These are phyloP conservation scores for Prunella himalayana DNA, from an alignment of 2,113 vertebrate species.

Conservation along the genomic window DNA sequence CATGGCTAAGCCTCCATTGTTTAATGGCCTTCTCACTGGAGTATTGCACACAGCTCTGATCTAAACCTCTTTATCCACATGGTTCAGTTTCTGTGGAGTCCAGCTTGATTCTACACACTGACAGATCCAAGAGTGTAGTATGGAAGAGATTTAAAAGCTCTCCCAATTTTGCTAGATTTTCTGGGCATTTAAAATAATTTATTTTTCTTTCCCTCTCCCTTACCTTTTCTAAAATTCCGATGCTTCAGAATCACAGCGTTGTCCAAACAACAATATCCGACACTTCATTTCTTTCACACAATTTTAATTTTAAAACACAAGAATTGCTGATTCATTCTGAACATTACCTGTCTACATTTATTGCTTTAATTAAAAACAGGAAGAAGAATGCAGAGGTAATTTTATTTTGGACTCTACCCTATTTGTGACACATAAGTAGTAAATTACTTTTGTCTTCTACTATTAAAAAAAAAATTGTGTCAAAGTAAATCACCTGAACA, in stretches of 20 bases:
- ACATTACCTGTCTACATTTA: not conserved
- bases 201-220: not conserved
- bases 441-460: not conserved
- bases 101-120: not conserved
- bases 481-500: not conserved
- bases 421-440: not conserved
- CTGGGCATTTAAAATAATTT: not conserved
- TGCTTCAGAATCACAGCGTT: not conserved
- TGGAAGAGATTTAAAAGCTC: not conserved
- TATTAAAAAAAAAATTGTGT: not conserved
- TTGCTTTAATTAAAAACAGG: not conserved
- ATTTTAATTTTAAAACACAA: not conserved
- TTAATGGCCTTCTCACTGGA: not conserved
- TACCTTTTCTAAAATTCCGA: not conserved
- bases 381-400: not conserved
- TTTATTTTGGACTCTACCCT: not conserved
- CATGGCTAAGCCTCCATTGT: not conserved
- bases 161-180: not conserved
- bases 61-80: not conserved
- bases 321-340: not conserved
- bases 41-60: not conserved
- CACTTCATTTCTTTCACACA: not conserved
- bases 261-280: not conserved
- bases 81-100: not conserved
- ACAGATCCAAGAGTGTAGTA: not conserved